Evolutionary conservation across 2,113 vertebrate species (phyloP).

Genomic region (Nyctereutes procyonoides): DNA sequence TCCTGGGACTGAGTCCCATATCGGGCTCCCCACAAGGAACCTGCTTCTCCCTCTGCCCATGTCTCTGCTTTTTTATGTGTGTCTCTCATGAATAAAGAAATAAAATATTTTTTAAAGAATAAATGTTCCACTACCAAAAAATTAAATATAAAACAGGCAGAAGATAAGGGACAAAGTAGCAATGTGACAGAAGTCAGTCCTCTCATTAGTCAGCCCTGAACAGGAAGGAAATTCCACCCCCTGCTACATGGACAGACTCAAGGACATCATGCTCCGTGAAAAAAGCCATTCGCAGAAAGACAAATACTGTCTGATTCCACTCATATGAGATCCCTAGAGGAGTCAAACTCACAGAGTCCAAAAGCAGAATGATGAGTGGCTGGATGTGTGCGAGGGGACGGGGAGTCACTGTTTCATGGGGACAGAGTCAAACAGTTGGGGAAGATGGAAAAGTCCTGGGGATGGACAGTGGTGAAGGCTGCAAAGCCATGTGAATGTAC

Average conservation of each 20-base stretch:
- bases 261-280: background rate
- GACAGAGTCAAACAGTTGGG: background rate
- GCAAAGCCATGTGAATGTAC: background rate
- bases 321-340: background rate
- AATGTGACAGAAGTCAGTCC: background rate
- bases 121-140: background rate
- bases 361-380: background rate
- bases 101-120: too few species aligned
- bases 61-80: too few species aligned
- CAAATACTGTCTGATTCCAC: background rate
- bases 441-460: background rate
- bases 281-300: background rate
- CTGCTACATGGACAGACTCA: background rate
- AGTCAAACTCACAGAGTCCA: background rate
- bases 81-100: too few species aligned
- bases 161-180: background rate
- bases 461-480: background rate
- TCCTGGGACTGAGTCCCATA: too few species aligned
- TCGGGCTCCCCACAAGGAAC: too few species aligned
- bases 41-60: too few species aligned
- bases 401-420: background rate
- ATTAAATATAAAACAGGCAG: background rate
- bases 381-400: rapidly evolving
- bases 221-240: background rate
- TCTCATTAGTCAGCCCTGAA: background rate